Base-by-base conservation (phyloP, 2,888 invertebrate genomes). In the Hirudinaria manillensis region DNA sequence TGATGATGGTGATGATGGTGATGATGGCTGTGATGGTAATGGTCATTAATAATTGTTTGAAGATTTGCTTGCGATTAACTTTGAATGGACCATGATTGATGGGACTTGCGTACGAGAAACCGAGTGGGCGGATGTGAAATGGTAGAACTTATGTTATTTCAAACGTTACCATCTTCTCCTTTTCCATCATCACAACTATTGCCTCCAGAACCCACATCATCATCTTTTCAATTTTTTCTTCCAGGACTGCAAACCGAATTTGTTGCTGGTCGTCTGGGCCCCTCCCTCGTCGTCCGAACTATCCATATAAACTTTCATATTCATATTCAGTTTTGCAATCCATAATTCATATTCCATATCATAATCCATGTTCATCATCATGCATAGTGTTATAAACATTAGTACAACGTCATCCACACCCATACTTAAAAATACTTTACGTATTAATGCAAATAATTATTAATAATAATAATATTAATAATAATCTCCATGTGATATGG, bases 1-100 rank as follows among this genome's bases (percentile, higher is more conserved):
- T 10, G 6, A 24, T 67, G 67, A 67, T 24, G 27, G 24, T 68
- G 68, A 68, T 68, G 68, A 68, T 68, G 68, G 16, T 68, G 68
- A 68, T 24, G 6, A 32, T 29, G 34, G 16, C 29, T 2, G 34
- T 29, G 34, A 29, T 68, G 21, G 29, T 61, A 29, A 61, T 61
- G 61, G 29, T n/a, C 24, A 61, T 61, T 24, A 61, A 61, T 61
- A 29, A 61, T 27, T 61, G 61, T 61, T 27, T 29, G 19, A 29
- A 61, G 24, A 29, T 27, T 61, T 61, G 24, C 24, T 24, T 61
- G 61, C 24, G 61, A 27, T 24, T 24, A 61, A 6, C 24, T 27
- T 4, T 61, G 61, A 61, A 27, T 61, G 61, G 61, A 29, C 29
- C 13, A 45, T 45, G 61, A 61, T 61, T 61, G 61, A 61, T 61